phyloP scores from a whole-genome alignment of 2,888 invertebrate genomes.

The Agrochola litura region DNA sequence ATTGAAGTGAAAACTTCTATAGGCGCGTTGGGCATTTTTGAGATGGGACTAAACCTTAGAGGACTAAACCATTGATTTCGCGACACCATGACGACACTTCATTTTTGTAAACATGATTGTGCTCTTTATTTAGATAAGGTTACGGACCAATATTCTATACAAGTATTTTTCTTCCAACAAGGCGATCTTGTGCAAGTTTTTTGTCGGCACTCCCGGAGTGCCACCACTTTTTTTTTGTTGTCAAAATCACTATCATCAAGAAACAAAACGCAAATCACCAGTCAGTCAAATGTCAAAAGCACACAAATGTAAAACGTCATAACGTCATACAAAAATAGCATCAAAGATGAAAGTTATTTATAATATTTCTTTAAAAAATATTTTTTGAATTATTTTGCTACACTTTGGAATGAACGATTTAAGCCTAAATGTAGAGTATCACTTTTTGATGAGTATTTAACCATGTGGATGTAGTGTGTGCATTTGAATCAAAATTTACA shows the following conservation, averaged over 20 bases:
- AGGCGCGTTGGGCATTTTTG: too few species aligned
- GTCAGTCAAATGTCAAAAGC: constrained; percentile 64
- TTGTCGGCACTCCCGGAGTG: too few species aligned
- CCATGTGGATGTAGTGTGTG: constrained; percentile 73
- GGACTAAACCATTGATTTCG: too few species aligned
- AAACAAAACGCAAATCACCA: constrained; percentile 57
- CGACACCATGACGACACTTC: too few species aligned
- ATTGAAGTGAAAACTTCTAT: too few species aligned
- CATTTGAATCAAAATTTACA: constrained; percentile 76
- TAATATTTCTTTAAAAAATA: constrained; percentile 79
- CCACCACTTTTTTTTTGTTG: neutral
- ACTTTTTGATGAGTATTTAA: constrained; percentile 71
- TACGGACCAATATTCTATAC: too few species aligned
- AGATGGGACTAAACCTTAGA: too few species aligned
- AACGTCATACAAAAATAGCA: constrained; percentile 85
- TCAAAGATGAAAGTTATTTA: constrained; percentile 89
- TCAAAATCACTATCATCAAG: neutral
- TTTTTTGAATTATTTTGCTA: constrained; percentile 70
- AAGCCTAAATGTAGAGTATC: constrained; percentile 68
- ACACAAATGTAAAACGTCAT: constrained; percentile 68
- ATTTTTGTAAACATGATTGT: too few species aligned
- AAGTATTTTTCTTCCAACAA: too few species aligned
- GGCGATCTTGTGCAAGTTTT: too few species aligned
- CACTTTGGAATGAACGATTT: constrained; percentile 74
- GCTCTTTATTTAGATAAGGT: too few species aligned